These are phyloP conservation scores for Drosophila diplacantha DNA, from an alignment of 2,888 invertebrate genomes.

Conservation along the genomic window DNA sequence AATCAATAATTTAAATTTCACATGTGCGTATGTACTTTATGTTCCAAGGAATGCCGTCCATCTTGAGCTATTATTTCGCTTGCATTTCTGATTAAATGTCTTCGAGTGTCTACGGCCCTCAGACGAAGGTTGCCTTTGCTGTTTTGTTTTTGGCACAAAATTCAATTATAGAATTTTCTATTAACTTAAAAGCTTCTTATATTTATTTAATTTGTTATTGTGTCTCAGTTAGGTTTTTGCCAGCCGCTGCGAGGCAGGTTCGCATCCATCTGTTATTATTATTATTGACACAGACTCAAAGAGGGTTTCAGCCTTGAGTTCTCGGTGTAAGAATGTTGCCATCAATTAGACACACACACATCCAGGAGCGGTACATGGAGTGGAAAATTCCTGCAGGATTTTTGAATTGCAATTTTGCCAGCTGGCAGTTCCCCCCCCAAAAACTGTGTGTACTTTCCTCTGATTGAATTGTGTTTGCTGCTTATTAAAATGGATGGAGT, in stretches of 20 bases:
- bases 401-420: constrained; percentile 10
- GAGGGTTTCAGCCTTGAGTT: not conserved
- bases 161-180: constrained; percentile 65
- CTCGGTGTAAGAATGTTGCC: constrained; percentile 39
- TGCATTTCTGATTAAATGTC: constrained; percentile 34
- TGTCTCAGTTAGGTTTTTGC: constrained; percentile 25
- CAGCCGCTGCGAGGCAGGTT: constrained; percentile 12
- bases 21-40: not conserved
- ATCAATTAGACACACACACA: constrained; percentile 43
- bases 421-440: constrained; percentile 4
- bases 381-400: constrained; percentile 3
- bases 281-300: constrained; percentile 33
- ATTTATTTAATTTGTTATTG: constrained; percentile 71
- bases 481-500: constrained; percentile 55
- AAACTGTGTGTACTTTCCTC: constrained; percentile 6
- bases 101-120: constrained; percentile 10
- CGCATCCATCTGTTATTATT: constrained; percentile 37
- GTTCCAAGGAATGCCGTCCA: constrained; percentile 10
- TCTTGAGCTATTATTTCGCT: constrained; percentile 31
- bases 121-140: constrained; percentile 4
- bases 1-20: constrained; percentile 32
- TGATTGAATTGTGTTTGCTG: constrained; percentile 56
- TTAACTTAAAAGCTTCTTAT: constrained; percentile 71
- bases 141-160: constrained; percentile 45
- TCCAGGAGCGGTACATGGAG: not conserved